Evolutionary conservation across 2,113 vertebrate species (phyloP).

Genomic region (Tenebrosternarchus preto): DNA sequence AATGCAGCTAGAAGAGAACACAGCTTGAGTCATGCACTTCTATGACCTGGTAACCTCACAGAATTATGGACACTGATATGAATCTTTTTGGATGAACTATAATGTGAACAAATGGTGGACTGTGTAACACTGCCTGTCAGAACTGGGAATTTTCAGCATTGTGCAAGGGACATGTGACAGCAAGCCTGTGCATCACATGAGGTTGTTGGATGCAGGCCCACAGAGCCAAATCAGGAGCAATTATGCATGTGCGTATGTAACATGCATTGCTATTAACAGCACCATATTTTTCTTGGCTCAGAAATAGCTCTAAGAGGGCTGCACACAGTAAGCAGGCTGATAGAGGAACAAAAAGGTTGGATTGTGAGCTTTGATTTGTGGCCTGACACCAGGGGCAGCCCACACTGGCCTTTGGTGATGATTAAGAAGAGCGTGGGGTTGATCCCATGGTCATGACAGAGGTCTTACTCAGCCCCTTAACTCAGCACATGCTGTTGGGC

Average conservation of each 20-base stretch:
- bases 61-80: background rate
- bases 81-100: background rate
- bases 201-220: conserved; percentile 21
- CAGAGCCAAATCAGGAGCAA: background rate
- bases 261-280: conserved; percentile 19
- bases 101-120: conserved; percentile 19
- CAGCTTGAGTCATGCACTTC: background rate
- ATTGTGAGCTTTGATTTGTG: conserved; percentile 30
- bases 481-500: conserved; percentile 2
- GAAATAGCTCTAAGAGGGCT: conserved; percentile 34
- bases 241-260: background rate
- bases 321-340: background rate
- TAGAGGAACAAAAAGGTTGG: conserved; percentile 22
- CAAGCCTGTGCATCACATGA: background rate
- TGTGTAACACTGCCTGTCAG: conserved; percentile 11
- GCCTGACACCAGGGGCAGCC: conserved; percentile 17
- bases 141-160: conserved; percentile 29
- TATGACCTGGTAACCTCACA: background rate
- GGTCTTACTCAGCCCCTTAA: conserved; percentile 38
- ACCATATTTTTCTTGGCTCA: conserved; percentile 36
- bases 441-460: conserved; percentile 35
- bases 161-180: conserved; percentile 37
- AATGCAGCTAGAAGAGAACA: no score
- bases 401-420: conserved; percentile 30
- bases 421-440: conserved; percentile 17